Base-by-base conservation (phyloP, 2,888 invertebrate genomes). In the Tenthredo scrophulariae region DNA sequence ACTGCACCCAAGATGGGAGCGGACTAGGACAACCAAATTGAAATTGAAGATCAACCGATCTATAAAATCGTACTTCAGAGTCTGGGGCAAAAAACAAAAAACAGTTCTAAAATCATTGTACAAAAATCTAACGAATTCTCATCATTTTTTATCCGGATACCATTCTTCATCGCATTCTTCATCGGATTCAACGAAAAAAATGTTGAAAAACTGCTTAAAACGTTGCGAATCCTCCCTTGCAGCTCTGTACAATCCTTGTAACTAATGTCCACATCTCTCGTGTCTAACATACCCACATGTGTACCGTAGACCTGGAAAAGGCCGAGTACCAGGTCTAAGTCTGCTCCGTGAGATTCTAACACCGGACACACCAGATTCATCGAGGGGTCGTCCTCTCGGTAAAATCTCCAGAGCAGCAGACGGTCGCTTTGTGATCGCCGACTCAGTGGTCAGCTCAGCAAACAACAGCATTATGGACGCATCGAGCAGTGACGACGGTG, bases 271-370 rank as follows among this genome's bases (percentile, higher is more conserved):
- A 10, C 43, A 46, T 82, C 77, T 75, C 65, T 58, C 15, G 22
- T 86, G 40, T 89, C 89, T 91, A 91, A 92, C 88, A 87, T 87
- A 58, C 62, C 62, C 62, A 37, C 88, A 85, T 89, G 85, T 90
- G 87, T 89, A 87, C 92, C 91, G 88, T 95, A 97, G 97, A 97
- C 96, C 96, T 97, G 97, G 97, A 96, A 96, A 97, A 97, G 96
- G 97, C 97, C 95, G 97, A 97, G 96, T 97, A 97, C 97, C 97
- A 97, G 97, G 97, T 97, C 94, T 97, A 96, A 97, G 95, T 94
- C 95, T 96, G 90, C 94, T 96, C 90, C 94, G 95, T 88, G 95
- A 96, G 93, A 94, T 96, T 90, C 93, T 95, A 90, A 97, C 88
- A 87, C 92, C 92, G 84, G 91, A 91, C 85, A 92, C 90, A 4